Evolutionary conservation across 2,113 vertebrate genomes (phyloP).

Genomic region (Platysteira castanea): DNA sequence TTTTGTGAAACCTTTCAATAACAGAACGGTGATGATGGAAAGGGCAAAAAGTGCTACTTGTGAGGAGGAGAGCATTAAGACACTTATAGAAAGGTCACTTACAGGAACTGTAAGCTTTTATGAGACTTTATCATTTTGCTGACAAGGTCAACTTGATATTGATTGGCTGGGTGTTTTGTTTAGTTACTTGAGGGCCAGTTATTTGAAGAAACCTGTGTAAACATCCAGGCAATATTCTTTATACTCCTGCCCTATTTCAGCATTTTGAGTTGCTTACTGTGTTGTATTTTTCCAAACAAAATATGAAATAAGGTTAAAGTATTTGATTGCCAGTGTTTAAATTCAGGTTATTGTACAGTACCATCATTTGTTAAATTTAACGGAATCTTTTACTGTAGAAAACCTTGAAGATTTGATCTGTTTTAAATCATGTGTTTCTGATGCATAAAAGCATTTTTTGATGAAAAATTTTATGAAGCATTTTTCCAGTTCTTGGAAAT

Average conservation of each 20-base stretch:
- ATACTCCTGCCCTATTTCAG: background rate
- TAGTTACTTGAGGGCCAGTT: constrained; percentile 24
- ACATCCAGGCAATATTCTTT: constrained; percentile 1
- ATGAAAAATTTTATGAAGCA: background rate
- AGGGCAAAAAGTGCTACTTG: constrained; percentile 60
- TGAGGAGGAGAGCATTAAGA: constrained; percentile 36
- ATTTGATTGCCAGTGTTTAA: background rate
- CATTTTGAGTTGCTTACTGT: background rate
- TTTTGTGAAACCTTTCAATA: background rate
- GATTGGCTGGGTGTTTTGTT: constrained; percentile 61
- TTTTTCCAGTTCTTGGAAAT: background rate
- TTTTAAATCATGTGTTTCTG: background rate
- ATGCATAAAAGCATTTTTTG: background rate
- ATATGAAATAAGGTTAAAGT: background rate
- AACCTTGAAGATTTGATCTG: background rate
- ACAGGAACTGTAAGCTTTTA: constrained; percentile 70
- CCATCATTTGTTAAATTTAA: background rate
- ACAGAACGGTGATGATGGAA: constrained; percentile 66
- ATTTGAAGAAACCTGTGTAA: constrained; percentile 8
- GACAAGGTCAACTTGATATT: constrained; percentile 78
- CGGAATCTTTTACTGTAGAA: background rate
- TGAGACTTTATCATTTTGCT: constrained; percentile 76
- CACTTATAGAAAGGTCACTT: constrained; percentile 63
- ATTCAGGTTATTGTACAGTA: background rate
- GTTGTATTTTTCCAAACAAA: background rate